These are phyloP conservation scores for Bombus impatiens DNA, from an alignment of 1,140 invertebrate species.

Conservation along the genomic window DNA sequence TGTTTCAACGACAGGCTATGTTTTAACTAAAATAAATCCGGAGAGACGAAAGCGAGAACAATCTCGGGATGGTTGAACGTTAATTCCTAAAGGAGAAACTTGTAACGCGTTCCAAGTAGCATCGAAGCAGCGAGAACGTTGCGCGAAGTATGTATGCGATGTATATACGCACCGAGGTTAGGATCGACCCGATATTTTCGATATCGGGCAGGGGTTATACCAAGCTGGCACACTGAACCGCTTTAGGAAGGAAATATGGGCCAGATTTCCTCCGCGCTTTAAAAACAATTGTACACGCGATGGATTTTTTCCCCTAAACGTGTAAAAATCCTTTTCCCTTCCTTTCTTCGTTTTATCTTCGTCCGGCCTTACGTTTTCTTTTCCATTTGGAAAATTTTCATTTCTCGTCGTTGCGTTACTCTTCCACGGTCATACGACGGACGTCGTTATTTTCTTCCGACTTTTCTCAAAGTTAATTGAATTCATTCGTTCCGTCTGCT, in stretches of 20 bases:
- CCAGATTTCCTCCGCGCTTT: neutral
- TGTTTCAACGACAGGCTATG: neutral
- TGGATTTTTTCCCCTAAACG: too few relatives aligned
- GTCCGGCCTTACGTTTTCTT: neutral
- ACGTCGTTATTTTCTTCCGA: neutral
- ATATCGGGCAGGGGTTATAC: neutral
- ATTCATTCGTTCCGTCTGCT: constrained; percentile 22
- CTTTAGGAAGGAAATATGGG: constrained; percentile 31
- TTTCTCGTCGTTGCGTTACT: neutral
- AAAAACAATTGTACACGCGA: neutral
- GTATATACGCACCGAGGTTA: constrained; percentile 16
- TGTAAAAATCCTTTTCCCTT: too few relatives aligned
- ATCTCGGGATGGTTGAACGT: neutral
- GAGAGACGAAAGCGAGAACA: neutral
- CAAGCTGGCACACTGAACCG: constrained; percentile 29
- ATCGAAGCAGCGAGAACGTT: neutral
- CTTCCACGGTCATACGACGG: neutral
- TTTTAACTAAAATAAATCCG: neutral
- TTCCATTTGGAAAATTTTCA: neutral
- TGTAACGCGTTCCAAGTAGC: neutral
- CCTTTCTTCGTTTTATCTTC: neutral
- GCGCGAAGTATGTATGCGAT: neutral
- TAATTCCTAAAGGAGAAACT: neutral
- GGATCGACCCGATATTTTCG: constrained; percentile 42
- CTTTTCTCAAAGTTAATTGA: constrained; percentile 9